These are phyloP conservation scores for Scomber japonicus DNA, from an alignment of 2,113 vertebrate species.

Conservation along the genomic window DNA sequence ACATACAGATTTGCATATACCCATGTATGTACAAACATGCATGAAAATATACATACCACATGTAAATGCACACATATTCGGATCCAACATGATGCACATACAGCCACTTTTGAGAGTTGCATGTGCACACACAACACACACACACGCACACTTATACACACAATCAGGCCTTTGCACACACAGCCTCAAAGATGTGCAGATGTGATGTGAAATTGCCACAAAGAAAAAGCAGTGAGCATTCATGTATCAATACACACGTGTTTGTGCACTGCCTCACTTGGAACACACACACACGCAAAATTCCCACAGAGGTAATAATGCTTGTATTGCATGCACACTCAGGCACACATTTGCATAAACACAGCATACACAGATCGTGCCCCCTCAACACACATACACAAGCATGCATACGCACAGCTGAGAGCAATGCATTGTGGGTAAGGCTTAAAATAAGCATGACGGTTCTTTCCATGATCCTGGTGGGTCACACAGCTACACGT, in stretches of 20 bases:
- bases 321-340: conserved; percentile 47
- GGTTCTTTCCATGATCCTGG: conserved; percentile 60
- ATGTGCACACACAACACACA: not conserved
- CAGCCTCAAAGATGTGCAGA: conserved; percentile 9
- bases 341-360: conserved; percentile 57
- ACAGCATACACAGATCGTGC: conserved; percentile 26
- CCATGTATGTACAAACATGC: conserved; percentile 17
- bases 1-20: conserved; percentile 43
- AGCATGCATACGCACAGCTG: conserved; percentile 47
- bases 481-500: conserved; percentile 44
- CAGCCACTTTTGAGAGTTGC: conserved; percentile 1
- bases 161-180: conserved; percentile 1
- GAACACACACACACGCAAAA: not conserved
- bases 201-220: not conserved
- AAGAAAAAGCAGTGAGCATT: not conserved
- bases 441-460: conserved; percentile 70
- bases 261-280: not conserved
- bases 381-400: conserved; percentile 10
- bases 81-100: not conserved
- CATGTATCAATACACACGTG: not conserved
- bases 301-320: conserved; percentile 37
- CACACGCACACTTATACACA: not conserved
- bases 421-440: conserved; percentile 72
- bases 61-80: not conserved
- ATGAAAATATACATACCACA: conserved; percentile 24